Conservation (phyloP, 2,888 invertebrate genomes). For the Criorhina ranunculi region DNA sequence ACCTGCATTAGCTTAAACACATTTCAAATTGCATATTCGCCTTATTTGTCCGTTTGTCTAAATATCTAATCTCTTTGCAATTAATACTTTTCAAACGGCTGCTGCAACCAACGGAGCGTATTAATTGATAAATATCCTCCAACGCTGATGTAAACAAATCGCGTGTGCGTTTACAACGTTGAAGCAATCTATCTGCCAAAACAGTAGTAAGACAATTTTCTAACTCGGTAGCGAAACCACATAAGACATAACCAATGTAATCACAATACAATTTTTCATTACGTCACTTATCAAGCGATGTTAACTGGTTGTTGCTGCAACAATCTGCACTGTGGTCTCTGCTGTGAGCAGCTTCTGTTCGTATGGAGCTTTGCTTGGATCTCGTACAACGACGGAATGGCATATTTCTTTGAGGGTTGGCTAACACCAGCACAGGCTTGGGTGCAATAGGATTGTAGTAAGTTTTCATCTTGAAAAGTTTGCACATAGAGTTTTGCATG, state of each 20-base stretch:
- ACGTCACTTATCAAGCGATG: conserved; percentile 52
- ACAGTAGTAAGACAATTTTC: conserved; percentile 12
- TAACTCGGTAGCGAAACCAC: conserved; percentile 28
- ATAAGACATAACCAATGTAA: conserved; percentile 43
- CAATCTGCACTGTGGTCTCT: conserved; percentile 5
- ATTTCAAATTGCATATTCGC: conserved; percentile 22
- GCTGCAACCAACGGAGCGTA: conserved; percentile 20
- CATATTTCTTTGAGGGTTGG: background rate
- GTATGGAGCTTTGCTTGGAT: no score
- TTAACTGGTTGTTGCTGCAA: conserved; percentile 30
- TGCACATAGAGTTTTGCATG: background rate
- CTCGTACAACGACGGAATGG: no score
- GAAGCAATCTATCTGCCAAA: background rate
- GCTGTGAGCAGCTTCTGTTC: conserved; percentile 15
- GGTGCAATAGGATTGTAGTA: background rate
- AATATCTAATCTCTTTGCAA: conserved; percentile 56
- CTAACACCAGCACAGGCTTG: conserved; percentile 1
- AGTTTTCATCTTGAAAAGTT: background rate
- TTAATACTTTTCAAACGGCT: conserved; percentile 46
- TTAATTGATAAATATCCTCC: conserved; percentile 18
- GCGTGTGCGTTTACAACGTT: conserved; percentile 5
- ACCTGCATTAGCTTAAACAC: conserved; percentile 36
- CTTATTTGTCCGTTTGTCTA: conserved; percentile 49
- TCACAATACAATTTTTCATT: conserved; percentile 59
- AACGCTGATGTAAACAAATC: background rate